Percentiles rank a stretch among this genome's conserved stretches.
Evolutionary conservation across 1,140 invertebrate species (phyloP).

Genomic region (Latrodectus geometricus): DNA sequence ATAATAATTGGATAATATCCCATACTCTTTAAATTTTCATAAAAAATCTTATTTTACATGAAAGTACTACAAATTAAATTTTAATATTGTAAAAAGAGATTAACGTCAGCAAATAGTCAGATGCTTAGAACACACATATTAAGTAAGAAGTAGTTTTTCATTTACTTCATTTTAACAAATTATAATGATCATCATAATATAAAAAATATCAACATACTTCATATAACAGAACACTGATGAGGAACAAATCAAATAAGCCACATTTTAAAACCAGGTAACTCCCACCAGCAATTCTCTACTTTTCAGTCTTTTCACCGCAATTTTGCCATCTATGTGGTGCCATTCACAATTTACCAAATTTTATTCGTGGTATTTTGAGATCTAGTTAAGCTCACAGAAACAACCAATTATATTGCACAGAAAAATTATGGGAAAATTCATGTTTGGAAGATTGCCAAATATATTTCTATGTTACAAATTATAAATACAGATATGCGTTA

Average conservation of each 20-base stretch:
- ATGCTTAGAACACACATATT: background rate
- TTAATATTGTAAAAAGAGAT: background rate
- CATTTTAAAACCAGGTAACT: slow-evolving; percentile 49
- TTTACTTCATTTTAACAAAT: background rate
- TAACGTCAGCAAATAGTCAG: background rate
- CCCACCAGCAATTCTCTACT: slow-evolving; percentile 37
- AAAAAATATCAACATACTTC: slow-evolving; percentile 8
- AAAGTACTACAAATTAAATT: background rate
- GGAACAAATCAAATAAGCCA: slow-evolving; percentile 47
- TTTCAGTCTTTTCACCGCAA: slow-evolving; percentile 46
- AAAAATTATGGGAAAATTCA: background rate
- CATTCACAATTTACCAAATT: background rate
- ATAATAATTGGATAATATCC: no score
- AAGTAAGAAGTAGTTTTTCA: background rate
- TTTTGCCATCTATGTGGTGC: slow-evolving; percentile 17
- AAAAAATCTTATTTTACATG: background rate
- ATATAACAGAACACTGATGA: slow-evolving; percentile 9
- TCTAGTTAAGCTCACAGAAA: background rate
- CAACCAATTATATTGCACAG: background rate
- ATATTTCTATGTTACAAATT: background rate
- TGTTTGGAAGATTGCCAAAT: background rate
- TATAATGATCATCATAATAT: background rate
- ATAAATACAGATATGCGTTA: background rate
- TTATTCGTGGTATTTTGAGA: background rate
- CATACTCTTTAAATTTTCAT: background rate